Conservation (phyloP, 2,113 vertebrate species). For the Ancistrus triradiatus region DNA sequence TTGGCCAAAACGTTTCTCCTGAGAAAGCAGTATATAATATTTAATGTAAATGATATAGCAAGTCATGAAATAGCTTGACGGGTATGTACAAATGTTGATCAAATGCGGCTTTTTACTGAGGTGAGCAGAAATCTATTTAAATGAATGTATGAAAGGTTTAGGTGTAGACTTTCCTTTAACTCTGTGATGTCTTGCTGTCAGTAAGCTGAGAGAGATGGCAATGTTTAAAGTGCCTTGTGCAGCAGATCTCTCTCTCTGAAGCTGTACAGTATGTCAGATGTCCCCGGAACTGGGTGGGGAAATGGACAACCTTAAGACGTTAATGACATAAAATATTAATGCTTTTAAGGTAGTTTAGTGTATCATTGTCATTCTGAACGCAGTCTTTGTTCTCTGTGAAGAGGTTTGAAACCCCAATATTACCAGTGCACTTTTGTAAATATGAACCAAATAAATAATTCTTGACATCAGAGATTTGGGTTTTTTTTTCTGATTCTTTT, state of each 20-base stretch:
- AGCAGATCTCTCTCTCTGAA: conserved; percentile 59
- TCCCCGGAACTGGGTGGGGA: conserved; percentile 42
- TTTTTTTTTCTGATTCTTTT: too few species aligned
- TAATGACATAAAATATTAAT: conserved; percentile 64
- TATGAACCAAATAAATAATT: conserved; percentile 57
- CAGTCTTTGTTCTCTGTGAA: conserved; percentile 34
- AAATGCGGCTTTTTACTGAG: conserved; percentile 63
- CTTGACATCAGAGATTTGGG: conserved; percentile 49
- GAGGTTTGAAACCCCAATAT: conserved; percentile 69
- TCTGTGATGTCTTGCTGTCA: conserved; percentile 55
- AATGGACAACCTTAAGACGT: conserved; percentile 49
- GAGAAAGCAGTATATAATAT: conserved; percentile 43
- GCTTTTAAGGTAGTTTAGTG: conserved; percentile 66
- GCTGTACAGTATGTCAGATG: conserved; percentile 59
- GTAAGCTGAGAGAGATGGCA: conserved; percentile 55
- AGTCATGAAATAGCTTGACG: conserved; percentile 45
- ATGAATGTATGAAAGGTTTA: conserved; percentile 65
- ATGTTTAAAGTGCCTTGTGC: conserved; percentile 75
- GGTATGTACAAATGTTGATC: conserved; percentile 65
- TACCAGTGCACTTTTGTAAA: conserved; percentile 61
- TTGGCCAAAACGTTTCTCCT: conserved; percentile 41
- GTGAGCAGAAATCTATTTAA: conserved; percentile 58
- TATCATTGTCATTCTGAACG: conserved; percentile 47
- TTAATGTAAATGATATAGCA: conserved; percentile 51
- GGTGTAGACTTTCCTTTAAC: conserved; percentile 51